phyloP scores from a whole-genome alignment of 2,888 invertebrate genomes.

The Machimus atricapillus region DNA sequence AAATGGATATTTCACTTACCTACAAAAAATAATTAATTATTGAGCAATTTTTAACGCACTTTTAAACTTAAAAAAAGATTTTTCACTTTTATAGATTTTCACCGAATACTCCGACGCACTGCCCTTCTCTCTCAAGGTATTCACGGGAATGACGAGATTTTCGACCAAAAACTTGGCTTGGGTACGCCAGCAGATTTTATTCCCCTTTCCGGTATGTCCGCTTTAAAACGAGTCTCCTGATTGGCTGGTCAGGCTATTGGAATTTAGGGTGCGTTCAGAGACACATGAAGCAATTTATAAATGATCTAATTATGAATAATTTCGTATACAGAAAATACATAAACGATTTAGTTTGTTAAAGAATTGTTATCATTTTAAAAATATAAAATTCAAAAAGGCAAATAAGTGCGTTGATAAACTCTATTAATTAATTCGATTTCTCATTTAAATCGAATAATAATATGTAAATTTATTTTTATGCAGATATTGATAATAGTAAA shows the following conservation, averaged over 20 bases:
- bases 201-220: not conserved
- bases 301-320: not conserved
- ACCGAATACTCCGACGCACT: not conserved
- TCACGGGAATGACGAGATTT: slow-evolving; percentile 24
- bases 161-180: slow-evolving; percentile 31
- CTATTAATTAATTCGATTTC: too few species aligned
- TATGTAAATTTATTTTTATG: too few species aligned
- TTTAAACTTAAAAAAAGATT: not conserved
- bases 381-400: too few species aligned
- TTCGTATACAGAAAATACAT: not conserved
- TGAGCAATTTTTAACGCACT: not conserved
- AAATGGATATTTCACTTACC: not conserved
- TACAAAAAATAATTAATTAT: not conserved
- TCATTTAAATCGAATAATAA: too few species aligned
- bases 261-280: not conserved
- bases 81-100: not conserved
- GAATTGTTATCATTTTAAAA: not conserved
- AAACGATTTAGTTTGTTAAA: not conserved
- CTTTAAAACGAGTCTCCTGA: not conserved
- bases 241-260: not conserved
- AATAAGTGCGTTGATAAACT: too few species aligned
- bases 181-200: slow-evolving; percentile 12
- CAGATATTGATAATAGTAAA: too few species aligned
- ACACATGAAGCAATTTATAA: not conserved
- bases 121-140: slow-evolving; percentile 11